phyloP scores from a whole-genome alignment of 1,140 invertebrate genomes.

The Drosophila pachea region DNA sequence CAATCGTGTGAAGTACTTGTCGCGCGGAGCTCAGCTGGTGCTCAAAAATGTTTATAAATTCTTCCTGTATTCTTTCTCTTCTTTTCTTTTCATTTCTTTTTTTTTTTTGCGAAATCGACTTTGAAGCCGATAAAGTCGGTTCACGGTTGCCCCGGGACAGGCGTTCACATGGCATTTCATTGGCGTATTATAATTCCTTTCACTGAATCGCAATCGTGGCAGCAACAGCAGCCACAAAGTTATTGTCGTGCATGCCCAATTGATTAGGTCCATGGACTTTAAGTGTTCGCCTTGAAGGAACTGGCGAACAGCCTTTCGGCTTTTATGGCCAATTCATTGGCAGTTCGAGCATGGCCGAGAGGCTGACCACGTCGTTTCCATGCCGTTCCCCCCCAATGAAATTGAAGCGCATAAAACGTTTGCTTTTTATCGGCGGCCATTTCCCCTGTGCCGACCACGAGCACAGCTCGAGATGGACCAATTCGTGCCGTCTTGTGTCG shows the following conservation, averaged over 20 bases:
- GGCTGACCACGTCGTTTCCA: slow-evolving; percentile 7
- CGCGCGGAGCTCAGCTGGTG: slow-evolving; percentile 32
- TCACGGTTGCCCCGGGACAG: background rate
- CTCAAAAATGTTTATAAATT: slow-evolving; percentile 2
- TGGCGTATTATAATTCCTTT: background rate
- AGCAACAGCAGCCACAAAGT: background rate
- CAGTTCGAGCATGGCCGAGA: slow-evolving; percentile 26
- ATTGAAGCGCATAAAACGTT: slow-evolving; percentile 34
- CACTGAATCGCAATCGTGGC: slow-evolving; percentile 6
- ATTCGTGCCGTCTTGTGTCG: background rate
- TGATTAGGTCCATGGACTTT: slow-evolving; percentile 21
- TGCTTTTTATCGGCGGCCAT: slow-evolving; percentile 48
- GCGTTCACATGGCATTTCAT: slow-evolving; percentile 4
- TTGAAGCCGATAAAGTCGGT: slow-evolving; percentile 7
- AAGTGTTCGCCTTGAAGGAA: slow-evolving; percentile 20
- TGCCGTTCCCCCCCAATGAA: background rate
- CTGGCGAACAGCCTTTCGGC: slow-evolving; percentile 3
- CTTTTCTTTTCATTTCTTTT: no score
- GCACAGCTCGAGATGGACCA: slow-evolving; percentile 9
- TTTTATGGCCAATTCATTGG: slow-evolving; percentile 39
- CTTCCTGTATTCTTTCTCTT: no score
- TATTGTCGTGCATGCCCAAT: slow-evolving; percentile 13
- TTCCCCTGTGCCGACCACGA: slow-evolving; percentile 40
- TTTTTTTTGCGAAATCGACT: background rate
- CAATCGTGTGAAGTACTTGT: slow-evolving; percentile 23